Evolutionary conservation across 2,113 vertebrate species (phyloP), one percentile per base, ranked within the genome.

Genomic region (Platysteira castanea): DNA sequence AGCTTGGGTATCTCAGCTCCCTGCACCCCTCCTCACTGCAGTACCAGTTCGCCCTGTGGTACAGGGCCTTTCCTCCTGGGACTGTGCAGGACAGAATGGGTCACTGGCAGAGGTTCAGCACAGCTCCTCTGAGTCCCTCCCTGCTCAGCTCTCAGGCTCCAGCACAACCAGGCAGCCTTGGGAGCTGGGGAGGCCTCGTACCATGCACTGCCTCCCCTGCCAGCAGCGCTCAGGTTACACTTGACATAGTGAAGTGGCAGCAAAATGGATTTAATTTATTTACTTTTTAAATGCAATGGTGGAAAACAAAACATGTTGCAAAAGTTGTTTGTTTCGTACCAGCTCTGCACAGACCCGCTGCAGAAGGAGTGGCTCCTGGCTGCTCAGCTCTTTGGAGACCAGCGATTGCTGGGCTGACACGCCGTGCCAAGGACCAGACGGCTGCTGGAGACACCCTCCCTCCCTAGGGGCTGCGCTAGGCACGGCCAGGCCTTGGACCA

Each of bases 301-400:
- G 90, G 93, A 54, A 95, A 95, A 95, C 94, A 94, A 96, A 95
- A 70, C 89, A 79, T 84, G 83, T 97, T 96, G 94, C 96, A 96
- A 97, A 96, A 97, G 94, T 83, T 97, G 96, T 95, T 97, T 95
- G 94, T 95, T 85, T 90, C 74, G 37, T 89, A 53, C 49, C 83
- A 79, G 93, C 84, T 41, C 75, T 18, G 78, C 46, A 2, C 54
- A 69, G 91, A 83, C 10, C 81, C 61, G 16, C 74, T 73, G 96
- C 80, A 83, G n/a, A 79, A 96, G 91, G 94, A 95, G 93, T 73
- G 94, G 93, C 71, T 95, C 37, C 91, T 96, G 94, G 93, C 95
- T 88, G 93, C 89, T 80, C 87, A 1, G 41, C 93, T 71, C 84
- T 74, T 83, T 0, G 1, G 88, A 67, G 95, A 70, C 14, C 2